Base-by-base conservation (phyloP, 2,797 vertebrate species). In the Sebastes steindachneri region DNA sequence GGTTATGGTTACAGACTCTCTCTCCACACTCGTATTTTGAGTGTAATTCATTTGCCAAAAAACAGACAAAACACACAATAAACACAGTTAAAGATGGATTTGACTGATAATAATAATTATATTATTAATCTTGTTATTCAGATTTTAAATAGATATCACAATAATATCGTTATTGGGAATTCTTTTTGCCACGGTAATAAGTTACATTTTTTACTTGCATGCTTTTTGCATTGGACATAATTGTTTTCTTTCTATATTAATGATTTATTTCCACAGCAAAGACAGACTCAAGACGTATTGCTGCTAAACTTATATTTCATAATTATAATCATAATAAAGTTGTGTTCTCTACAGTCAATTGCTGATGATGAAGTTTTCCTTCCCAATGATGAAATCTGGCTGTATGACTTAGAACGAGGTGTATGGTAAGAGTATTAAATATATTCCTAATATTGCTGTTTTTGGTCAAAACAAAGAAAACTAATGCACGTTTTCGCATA, bases 331-430 rank as follows among this genome's bases (percentile, higher is more conserved):
- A 12, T 68, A 45, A 45, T 45, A 45, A 45, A 45, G 11, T 88
- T 69, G 68, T 79, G 7, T 88, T 23, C 70, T 69, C 88, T 91
- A 31, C 88, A 99, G 98, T 98, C 97, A 28, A 92, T 98, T 87
- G 97, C 96, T 92, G 96, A 97, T 84, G 96, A 97, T 90, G 98
- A 99, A 93, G 96, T 98, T 37, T 98, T 98, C 81, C 95, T 99
- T 65, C 97, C 97, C 73, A 97, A 95, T 68, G 95, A 98, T 91
- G 97, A 99, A 94, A 96, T 99, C 83, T 99, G 97, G 98, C 93
- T 95, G 31, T 99, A 98, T 83, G 97, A 99, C 86, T 93, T 97
- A 79, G 96, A 98, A 59, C 96, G 89, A 54, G 97, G 97, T 7
- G 88, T 96, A 82, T 99, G 98, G 98, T 98, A 95, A 97, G 94